phyloP scores from a whole-genome alignment of 2,888 invertebrate genomes.

The Eugnorisma glareosa region DNA sequence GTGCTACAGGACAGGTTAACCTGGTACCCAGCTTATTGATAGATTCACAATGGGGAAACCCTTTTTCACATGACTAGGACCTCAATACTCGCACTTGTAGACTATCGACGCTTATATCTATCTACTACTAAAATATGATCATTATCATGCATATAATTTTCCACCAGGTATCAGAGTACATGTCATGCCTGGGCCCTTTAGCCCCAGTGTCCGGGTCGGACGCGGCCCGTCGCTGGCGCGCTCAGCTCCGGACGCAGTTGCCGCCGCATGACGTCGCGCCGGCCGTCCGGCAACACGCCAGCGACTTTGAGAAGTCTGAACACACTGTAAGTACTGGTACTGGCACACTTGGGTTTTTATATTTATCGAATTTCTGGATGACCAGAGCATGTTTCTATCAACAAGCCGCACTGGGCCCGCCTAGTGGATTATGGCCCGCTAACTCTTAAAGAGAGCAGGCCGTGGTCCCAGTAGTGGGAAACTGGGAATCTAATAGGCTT shows the following conservation, averaged over 20 bases:
- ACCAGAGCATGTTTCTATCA: neutral
- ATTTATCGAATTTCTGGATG: neutral
- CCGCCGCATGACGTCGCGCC: slow-evolving; percentile 95
- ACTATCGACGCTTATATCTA: neutral
- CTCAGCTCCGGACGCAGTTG: slow-evolving; percentile 95
- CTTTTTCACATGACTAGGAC: neutral
- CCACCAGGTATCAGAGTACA: slow-evolving; percentile 90
- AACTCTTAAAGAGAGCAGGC: neutral
- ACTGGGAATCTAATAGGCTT: neutral
- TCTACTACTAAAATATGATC: slow-evolving; percentile 7
- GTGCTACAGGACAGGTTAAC: neutral
- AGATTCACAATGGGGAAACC: neutral
- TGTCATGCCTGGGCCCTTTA: slow-evolving; percentile 93
- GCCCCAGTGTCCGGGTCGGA: slow-evolving; percentile 95
- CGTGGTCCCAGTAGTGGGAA: neutral
- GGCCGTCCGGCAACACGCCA: slow-evolving; percentile 83
- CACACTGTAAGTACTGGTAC: slow-evolving; percentile 82
- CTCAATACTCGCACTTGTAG: neutral
- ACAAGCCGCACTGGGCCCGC: neutral
- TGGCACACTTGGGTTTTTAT: neutral
- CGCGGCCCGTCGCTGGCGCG: slow-evolving; percentile 94
- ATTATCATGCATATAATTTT: neutral
- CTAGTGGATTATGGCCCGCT: neutral
- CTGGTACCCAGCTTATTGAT: neutral
- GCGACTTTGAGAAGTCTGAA: slow-evolving; percentile 88